A percentile compares a stretch with the other conserved stretches of the same genome.
Evolutionary conservation across 37 sponge, comb jelly and placozoan species (phyloP).

Genomic region (Agelas oroides): DNA sequence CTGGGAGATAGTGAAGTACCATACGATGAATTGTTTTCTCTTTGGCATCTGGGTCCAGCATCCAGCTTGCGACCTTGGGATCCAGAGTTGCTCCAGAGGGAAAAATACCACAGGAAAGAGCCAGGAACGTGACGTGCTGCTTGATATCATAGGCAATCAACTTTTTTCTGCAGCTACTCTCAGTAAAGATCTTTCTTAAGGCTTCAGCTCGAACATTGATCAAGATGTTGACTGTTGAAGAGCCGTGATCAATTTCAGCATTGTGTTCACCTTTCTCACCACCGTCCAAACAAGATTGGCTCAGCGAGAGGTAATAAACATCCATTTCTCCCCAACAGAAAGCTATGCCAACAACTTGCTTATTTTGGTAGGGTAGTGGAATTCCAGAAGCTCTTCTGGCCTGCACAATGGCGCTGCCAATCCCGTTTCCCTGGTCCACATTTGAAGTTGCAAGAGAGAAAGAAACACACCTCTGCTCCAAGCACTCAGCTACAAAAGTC

Average conservation of each 20-base stretch:
- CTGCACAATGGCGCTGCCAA: slow-evolving; percentile 20
- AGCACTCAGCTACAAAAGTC: slow-evolving; percentile 80
- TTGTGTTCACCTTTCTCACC: neutral
- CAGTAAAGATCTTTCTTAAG: slow-evolving; percentile 14
- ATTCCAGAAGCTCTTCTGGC: slow-evolving; percentile 12
- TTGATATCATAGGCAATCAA: slow-evolving; percentile 78
- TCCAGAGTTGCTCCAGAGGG: slow-evolving; percentile 53
- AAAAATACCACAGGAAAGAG: slow-evolving; percentile 50
- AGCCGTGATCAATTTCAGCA: neutral
- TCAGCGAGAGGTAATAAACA: slow-evolving; percentile 81
- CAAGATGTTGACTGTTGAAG: neutral
- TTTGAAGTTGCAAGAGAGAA: slow-evolving; percentile 72
- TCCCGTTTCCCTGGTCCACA: slow-evolving; percentile 12
- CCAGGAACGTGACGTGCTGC: slow-evolving; percentile 75
- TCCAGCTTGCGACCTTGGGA: slow-evolving; percentile 88
- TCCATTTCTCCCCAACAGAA: slow-evolving; percentile 88
- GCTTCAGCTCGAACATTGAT: slow-evolving; percentile 29
- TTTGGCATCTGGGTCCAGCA: slow-evolving; percentile 85
- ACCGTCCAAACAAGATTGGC: neutral
- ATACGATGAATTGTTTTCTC: slow-evolving; percentile 78
- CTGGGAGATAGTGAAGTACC: slow-evolving; percentile 81
- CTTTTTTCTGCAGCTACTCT: slow-evolving; percentile 3
- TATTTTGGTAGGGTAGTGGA: slow-evolving; percentile 34
- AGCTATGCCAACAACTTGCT: slow-evolving; percentile 81
- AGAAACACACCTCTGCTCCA: slow-evolving; percentile 65